These are phyloP conservation scores for Herminia tarsipennalis DNA, from an alignment of 2,888 invertebrate species.

Conservation along the genomic window DNA sequence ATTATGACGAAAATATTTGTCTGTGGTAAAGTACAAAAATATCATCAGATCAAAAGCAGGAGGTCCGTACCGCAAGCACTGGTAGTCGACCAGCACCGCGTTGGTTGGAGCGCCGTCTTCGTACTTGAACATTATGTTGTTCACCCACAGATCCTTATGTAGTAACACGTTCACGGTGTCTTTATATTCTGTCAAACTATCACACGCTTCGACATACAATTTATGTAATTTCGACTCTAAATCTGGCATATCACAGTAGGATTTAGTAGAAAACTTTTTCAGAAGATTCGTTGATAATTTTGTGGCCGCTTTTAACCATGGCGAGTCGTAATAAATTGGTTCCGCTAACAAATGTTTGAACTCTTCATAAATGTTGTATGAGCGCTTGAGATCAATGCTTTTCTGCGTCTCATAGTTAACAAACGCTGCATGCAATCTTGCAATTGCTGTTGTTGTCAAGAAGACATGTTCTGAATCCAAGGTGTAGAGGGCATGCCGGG, in stretches of 20 bases:
- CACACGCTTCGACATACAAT: slow-evolving; percentile 57
- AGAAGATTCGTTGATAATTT: slow-evolving; percentile 61
- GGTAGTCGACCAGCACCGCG: slow-evolving; percentile 69
- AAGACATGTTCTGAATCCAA: slow-evolving; percentile 59
- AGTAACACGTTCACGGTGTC: slow-evolving; percentile 63
- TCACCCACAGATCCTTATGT: slow-evolving; percentile 74
- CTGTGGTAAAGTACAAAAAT: slow-evolving; percentile 63
- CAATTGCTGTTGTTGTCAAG: slow-evolving; percentile 52
- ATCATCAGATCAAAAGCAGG: slow-evolving; percentile 70
- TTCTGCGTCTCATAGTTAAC: slow-evolving; percentile 62
- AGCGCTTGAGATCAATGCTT: slow-evolving; percentile 16
- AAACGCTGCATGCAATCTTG: slow-evolving; percentile 70
- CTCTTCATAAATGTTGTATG: slow-evolving; percentile 52
- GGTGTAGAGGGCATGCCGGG: slow-evolving; percentile 32
- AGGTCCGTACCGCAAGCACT: slow-evolving; percentile 67
- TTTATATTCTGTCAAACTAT: slow-evolving; percentile 49
- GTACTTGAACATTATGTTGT: slow-evolving; percentile 73
- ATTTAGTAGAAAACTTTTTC: slow-evolving; percentile 56
- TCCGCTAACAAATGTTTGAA: slow-evolving; percentile 52
- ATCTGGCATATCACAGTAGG: slow-evolving; percentile 34
- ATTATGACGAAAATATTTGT: slow-evolving; percentile 53
- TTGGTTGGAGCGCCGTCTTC: slow-evolving; percentile 51
- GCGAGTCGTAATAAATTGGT: slow-evolving; percentile 55
- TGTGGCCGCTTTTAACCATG: slow-evolving; percentile 61
- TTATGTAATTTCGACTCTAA: slow-evolving; percentile 51